These are phyloP conservation scores for Myanophis thanlyinensis DNA, from an alignment of 2,113 vertebrate species.

Conservation along the genomic window DNA sequence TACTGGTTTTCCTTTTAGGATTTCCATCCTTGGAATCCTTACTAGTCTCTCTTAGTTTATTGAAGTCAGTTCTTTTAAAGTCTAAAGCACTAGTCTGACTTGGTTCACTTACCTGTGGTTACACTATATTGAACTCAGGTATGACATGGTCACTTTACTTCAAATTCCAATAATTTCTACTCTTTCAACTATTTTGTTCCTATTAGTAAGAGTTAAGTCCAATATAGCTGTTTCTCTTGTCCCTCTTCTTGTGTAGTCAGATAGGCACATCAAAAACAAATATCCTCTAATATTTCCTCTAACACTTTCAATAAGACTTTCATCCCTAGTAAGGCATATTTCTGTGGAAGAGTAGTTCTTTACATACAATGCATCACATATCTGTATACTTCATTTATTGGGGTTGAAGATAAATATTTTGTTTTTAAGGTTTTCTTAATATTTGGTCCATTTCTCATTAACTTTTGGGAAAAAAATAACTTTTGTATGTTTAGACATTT, in stretches of 20 bases:
- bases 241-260: too few species aligned
- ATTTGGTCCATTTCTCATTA: neutral
- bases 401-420: neutral
- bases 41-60: neutral
- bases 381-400: neutral
- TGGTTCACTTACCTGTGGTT: neutral
- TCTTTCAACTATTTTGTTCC: neutral
- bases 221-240: neutral
- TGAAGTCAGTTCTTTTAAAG: too few species aligned
- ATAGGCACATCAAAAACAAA: too few species aligned
- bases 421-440: neutral
- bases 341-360: neutral
- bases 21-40: neutral
- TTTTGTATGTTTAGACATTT: constrained; percentile 10
- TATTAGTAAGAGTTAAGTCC: neutral
- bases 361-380: neutral
- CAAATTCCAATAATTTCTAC: neutral
- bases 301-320: neutral
- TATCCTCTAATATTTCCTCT: neutral
- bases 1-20: neutral
- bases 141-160: neutral
- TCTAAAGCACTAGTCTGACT: neutral
- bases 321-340: neutral
- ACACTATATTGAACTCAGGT: neutral
- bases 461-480: neutral